Evolutionary conservation across 2,113 vertebrate genomes (phyloP).

Genomic region (Phyllopteryx taeniolatus): DNA sequence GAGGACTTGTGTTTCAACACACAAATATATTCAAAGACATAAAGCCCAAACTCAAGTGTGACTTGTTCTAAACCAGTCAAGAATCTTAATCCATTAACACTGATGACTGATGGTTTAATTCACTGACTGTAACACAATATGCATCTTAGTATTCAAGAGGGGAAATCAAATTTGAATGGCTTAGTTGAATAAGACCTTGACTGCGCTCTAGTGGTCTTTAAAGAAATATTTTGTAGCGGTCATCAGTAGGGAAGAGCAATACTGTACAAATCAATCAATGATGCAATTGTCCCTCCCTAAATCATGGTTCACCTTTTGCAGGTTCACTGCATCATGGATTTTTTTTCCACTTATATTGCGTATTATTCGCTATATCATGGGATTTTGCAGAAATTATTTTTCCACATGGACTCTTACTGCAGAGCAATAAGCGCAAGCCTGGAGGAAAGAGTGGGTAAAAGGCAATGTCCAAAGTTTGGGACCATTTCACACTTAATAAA

Average conservation of each 20-base stretch:
- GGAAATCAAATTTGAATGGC: conserved; percentile 1
- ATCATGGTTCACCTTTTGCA: too few species aligned
- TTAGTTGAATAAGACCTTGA: not conserved
- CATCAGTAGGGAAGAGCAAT: not conserved
- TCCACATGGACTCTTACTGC: too few species aligned
- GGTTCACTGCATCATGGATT: too few species aligned
- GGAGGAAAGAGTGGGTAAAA: too few species aligned
- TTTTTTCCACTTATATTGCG: too few species aligned
- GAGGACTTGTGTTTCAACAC: conserved; percentile 12
- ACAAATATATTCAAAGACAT: conserved; percentile 6
- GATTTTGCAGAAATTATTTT: too few species aligned
- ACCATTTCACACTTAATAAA: too few species aligned
- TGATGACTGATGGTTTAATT: not conserved
- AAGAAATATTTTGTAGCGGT: not conserved
- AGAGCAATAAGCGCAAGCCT: too few species aligned
- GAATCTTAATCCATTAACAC: not conserved
- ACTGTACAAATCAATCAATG: too few species aligned
- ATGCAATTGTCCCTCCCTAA: too few species aligned
- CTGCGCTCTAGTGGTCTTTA: not conserved
- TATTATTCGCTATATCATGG: too few species aligned
- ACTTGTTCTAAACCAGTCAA: not conserved
- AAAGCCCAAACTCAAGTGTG: not conserved
- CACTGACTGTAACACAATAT: not conserved
- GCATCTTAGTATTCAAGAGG: not conserved
- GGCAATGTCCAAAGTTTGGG: not conserved